Percentiles rank a stretch among this genome's conserved stretches.
phyloP scores from a whole-genome alignment of 53 echinoderm and acorn worm species.

The Antedon mediterranea region DNA sequence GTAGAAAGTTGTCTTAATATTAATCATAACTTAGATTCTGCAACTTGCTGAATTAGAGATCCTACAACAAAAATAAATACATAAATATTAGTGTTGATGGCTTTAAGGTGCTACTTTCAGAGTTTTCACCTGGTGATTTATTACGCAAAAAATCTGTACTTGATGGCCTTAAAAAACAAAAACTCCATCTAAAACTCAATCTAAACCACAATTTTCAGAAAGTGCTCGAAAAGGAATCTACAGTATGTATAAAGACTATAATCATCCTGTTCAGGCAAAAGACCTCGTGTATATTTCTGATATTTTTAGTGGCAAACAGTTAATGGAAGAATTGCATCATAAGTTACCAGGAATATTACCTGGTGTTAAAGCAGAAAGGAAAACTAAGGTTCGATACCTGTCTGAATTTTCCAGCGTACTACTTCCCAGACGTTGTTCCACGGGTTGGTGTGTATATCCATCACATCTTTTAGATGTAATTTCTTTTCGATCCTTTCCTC shows the following conservation, averaged over 20 bases:
- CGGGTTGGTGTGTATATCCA: conserved; percentile 37
- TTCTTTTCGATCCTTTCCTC: conserved; percentile 20
- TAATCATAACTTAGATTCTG: no score
- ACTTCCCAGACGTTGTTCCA: conserved; percentile 26
- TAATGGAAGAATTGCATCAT: conserved; percentile 29
- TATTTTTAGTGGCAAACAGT: conserved; percentile 26
- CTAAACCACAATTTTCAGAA: no score
- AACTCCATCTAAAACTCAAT: no score
- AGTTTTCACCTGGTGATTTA: no score
- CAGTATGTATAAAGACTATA: conserved; percentile 9
- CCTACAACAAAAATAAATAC: no score
- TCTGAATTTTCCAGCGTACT: conserved; percentile 23
- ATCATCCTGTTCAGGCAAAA: conserved; percentile 4
- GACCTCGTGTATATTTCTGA: conserved; percentile 30
- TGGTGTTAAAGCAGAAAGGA: not conserved
- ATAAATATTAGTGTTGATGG: no score
- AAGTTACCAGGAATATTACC: no score
- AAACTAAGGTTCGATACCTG: not conserved
- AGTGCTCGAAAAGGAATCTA: not conserved
- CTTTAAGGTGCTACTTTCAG: no score
- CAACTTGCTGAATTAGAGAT: no score
- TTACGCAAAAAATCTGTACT: no score
- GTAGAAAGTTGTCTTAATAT: no score
- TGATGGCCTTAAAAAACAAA: no score
- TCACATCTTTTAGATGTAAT: conserved; percentile 22